Evolutionary conservation across 2,113 vertebrate genomes (phyloP).

Genomic region (Phyllostomus hastatus): DNA sequence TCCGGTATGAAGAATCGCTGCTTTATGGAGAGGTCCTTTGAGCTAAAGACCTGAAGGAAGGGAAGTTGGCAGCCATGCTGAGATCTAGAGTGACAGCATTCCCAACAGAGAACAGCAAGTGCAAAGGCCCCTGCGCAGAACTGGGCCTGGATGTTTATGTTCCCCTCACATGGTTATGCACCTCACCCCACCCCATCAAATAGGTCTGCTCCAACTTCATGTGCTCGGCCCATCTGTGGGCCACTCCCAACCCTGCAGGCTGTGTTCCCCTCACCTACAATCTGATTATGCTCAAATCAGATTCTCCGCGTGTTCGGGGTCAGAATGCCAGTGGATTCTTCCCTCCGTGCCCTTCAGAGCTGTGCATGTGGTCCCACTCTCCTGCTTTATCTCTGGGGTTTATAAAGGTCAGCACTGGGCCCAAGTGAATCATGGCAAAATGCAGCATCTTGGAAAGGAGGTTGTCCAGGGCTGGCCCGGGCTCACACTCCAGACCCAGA

Average conservation of each 20-base stretch:
- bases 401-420: background rate
- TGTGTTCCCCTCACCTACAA: fast-evolving
- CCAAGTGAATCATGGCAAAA: background rate
- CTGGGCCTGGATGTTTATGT: background rate
- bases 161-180: too few relatives aligned
- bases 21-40: background rate
- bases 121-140: background rate
- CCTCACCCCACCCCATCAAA: too few relatives aligned
- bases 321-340: background rate
- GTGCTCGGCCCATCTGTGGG: background rate
- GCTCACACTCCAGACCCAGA: fast-evolving
- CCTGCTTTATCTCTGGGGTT: background rate
- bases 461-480: background rate
- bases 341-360: background rate
- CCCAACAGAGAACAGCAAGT: background rate
- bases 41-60: background rate
- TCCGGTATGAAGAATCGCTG: background rate
- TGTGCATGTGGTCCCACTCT: background rate
- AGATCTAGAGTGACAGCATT: background rate
- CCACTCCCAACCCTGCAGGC: background rate
- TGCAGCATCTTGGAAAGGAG: background rate
- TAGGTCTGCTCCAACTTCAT: background rate
- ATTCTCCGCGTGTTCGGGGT: background rate
- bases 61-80: background rate
- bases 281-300: background rate